Conservation (phyloP, 1,140 invertebrate genomes). For the Aphis craccivora region DNA sequence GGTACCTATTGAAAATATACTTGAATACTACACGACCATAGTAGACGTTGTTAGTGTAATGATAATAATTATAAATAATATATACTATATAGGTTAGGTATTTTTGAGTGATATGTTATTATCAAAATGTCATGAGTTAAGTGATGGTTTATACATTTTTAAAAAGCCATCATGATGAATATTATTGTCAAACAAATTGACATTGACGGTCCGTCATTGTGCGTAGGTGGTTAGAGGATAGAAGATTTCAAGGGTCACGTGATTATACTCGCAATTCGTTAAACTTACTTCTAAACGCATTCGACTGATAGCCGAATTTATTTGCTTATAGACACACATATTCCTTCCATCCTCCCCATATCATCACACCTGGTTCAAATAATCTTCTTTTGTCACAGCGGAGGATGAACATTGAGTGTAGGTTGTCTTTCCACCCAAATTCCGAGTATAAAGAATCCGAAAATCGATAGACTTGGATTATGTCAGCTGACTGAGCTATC, state of each 20-base stretch:
- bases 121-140: neutral
- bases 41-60: too few relatives aligned
- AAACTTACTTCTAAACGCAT: neutral
- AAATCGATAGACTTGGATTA: neutral
- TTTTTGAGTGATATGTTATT: neutral
- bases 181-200: neutral
- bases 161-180: neutral
- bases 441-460: neutral
- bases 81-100: neutral
- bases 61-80: too few relatives aligned
- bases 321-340: neutral
- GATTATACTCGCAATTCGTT: neutral
- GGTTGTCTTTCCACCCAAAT: neutral
- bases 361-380: neutral
- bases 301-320: neutral
- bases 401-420: neutral
- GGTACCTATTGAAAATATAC: too few relatives aligned
- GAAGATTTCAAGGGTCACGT: neutral
- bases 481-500: neutral
- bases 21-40: too few relatives aligned
- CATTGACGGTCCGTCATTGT: neutral
- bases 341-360: too few relatives aligned
- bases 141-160: neutral
- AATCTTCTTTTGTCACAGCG: neutral
- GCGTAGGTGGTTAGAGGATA: too few relatives aligned